Evolutionary conservation across 2,797 vertebrate genomes (phyloP).

Genomic region (Alfaro cultratus): DNA sequence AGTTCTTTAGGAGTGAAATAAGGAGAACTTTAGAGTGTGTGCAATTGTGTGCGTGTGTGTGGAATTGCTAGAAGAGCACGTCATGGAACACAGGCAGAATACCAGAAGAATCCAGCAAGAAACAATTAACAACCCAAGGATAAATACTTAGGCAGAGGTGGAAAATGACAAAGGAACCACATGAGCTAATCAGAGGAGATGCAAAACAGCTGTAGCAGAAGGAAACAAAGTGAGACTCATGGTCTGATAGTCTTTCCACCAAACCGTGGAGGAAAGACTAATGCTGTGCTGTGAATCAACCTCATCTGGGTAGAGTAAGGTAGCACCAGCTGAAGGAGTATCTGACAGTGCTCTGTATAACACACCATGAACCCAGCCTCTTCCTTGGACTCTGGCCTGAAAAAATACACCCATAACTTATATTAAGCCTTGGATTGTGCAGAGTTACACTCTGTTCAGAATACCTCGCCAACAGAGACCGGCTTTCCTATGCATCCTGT

Average conservation of each 20-base stretch:
- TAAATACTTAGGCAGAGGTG: neutral
- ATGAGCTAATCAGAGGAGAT: neutral
- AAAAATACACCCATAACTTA: constrained; percentile 42
- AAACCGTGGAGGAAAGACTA: neutral
- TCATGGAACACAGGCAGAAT: too few relatives aligned
- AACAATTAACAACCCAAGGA: neutral
- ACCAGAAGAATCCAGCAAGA: constrained; percentile 8
- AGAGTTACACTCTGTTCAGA: constrained; percentile 35
- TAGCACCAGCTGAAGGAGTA: neutral
- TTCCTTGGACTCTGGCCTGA: constrained; percentile 22
- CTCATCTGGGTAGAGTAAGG: neutral
- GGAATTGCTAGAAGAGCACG: too few relatives aligned
- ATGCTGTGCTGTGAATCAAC: neutral
- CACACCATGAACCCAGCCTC: constrained; percentile 18
- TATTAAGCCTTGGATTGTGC: constrained; percentile 32
- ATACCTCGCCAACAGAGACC: constrained; percentile 39
- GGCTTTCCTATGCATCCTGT: constrained; percentile 27
- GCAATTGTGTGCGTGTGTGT: too few relatives aligned
- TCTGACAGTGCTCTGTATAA: constrained; percentile 17
- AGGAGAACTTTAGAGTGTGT: too few relatives aligned
- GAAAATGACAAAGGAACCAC: neutral
- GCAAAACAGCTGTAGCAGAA: neutral
- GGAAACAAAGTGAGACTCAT: neutral
- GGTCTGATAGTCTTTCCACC: too few relatives aligned
- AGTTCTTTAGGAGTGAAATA: too few relatives aligned